Evolutionary conservation across 2,888 invertebrate genomes (phyloP).

Genomic region (Acheta domesticus): DNA sequence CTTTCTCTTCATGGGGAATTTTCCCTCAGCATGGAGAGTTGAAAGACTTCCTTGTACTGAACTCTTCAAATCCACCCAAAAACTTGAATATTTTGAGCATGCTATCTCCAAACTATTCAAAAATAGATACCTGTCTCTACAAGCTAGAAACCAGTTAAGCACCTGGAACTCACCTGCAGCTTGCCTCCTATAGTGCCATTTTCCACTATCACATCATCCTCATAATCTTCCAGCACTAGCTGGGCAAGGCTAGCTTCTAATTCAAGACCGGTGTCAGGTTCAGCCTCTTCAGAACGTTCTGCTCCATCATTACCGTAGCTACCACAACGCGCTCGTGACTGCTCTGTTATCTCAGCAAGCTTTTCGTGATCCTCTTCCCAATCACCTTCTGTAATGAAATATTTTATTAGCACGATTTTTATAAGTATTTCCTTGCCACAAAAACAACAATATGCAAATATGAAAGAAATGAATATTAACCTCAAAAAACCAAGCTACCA

Average conservation of each 20-base stretch:
- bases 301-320: slow-evolving; percentile 24
- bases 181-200: background rate
- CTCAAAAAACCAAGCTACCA: too few species aligned
- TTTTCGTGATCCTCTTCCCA: slow-evolving; percentile 73
- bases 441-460: too few species aligned
- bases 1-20: too few species aligned
- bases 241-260: slow-evolving; percentile 44
- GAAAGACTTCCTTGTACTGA: too few species aligned
- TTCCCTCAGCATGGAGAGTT: too few species aligned
- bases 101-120: too few species aligned
- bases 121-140: too few species aligned
- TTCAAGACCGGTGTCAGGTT: slow-evolving; percentile 32
- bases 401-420: background rate
- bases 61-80: too few species aligned
- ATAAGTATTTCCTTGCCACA: background rate
- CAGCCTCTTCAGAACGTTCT: background rate
- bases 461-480: too few species aligned
- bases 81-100: too few species aligned
- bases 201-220: slow-evolving; percentile 24
- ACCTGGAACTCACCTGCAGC: background rate
- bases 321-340: slow-evolving; percentile 40
- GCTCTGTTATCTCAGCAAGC: slow-evolving; percentile 59
- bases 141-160: too few species aligned
- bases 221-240: slow-evolving; percentile 37
- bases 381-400: slow-evolving; percentile 50